A percentile compares a stretch with the other conserved stretches of the same genome.
phyloP scores from a whole-genome alignment of 1,140 invertebrate species.

The Saccostrea echinata region DNA sequence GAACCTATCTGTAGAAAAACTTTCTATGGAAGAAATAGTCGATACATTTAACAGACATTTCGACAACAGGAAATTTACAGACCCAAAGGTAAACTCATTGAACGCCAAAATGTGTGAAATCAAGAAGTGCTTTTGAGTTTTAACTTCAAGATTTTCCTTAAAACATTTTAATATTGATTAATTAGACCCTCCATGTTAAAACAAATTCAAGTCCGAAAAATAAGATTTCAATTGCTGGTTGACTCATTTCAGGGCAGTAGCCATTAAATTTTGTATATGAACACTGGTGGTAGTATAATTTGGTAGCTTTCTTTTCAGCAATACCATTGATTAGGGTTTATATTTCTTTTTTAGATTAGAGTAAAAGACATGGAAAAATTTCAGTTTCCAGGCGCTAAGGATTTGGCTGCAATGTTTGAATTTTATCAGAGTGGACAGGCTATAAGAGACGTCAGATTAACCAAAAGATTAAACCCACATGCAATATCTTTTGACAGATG shows the following conservation, averaged over 20 bases:
- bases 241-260: too few species aligned
- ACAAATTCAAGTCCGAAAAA: too few species aligned
- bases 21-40: constrained; percentile 63
- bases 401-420: constrained; percentile 71
- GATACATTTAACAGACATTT: constrained; percentile 64
- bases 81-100: constrained; percentile 61
- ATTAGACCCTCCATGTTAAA: too few species aligned
- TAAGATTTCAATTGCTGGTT: too few species aligned
- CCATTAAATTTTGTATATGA: too few species aligned
- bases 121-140: too few species aligned
- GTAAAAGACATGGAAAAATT: constrained; percentile 70
- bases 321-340: too few species aligned
- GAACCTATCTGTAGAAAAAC: constrained; percentile 60
- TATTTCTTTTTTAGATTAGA: constrained; percentile 63
- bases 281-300: too few species aligned
- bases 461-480: constrained; percentile 62
- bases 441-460: constrained; percentile 61
- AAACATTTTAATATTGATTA: too few species aligned
- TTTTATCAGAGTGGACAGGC: constrained; percentile 60
- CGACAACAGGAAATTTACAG: constrained; percentile 62
- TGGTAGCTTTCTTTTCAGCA: too few species aligned
- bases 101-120: too few species aligned
- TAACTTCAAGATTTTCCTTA: too few species aligned
- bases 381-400: constrained; percentile 66
- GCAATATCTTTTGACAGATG: constrained; percentile 64